These are phyloP conservation scores for Emydoidea blandingii DNA, from an alignment of 2,797 vertebrate genomes.

Conservation along the genomic window DNA sequence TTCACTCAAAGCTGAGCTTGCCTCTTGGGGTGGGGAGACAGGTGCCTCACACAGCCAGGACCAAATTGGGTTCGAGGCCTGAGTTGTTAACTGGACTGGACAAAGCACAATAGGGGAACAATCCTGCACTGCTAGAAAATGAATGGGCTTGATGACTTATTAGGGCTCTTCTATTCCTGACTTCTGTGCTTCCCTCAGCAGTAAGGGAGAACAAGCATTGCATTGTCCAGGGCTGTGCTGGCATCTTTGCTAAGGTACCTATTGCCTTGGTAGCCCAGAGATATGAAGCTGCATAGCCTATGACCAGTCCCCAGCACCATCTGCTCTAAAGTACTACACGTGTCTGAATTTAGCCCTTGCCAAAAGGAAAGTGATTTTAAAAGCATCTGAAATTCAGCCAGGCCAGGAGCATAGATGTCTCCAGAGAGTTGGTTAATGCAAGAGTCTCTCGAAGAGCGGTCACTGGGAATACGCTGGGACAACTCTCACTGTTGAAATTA, in stretches of 20 bases:
- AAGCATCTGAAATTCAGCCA: constrained; percentile 10
- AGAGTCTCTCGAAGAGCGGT: constrained; percentile 29
- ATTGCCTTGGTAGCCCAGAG: constrained; percentile 5
- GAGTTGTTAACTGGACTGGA: neutral
- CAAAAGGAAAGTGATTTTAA: constrained; percentile 12
- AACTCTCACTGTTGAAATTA: constrained; percentile 1
- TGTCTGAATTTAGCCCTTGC: constrained; percentile 14
- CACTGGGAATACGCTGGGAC: neutral
- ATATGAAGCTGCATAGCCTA: neutral
- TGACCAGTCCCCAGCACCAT: neutral
- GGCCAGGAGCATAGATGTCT: neutral
- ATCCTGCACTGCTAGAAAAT: rapidly evolving
- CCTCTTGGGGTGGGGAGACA: neutral
- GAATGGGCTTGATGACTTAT: neutral
- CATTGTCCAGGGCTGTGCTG: neutral
- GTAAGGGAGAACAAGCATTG: neutral
- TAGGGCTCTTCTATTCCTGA: neutral
- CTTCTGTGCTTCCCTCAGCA: neutral
- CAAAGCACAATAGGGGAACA: neutral
- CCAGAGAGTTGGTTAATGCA: constrained; percentile 3
- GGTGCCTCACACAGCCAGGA: neutral
- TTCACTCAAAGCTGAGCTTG: constrained; percentile 13
- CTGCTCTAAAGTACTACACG: neutral
- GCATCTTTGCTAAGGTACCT: neutral
- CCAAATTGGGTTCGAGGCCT: neutral